Evolutionary conservation across 2,888 invertebrate species (phyloP).

Genomic region (Argyra leucocephala): DNA sequence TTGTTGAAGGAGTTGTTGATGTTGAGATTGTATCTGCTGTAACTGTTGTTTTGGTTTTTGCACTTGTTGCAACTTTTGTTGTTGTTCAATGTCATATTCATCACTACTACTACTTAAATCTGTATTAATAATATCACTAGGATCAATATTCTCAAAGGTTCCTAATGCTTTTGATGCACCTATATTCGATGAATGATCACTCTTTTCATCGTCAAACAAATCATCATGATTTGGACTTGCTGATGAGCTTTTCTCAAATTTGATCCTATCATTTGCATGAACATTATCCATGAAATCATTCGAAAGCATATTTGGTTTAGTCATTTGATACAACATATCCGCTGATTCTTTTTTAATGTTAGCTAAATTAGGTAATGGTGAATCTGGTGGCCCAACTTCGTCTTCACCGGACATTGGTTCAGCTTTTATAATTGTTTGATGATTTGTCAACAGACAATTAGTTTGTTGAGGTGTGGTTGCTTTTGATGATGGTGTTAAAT

Average conservation of each 20-base stretch:
- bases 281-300: conserved; percentile 30
- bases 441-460: conserved; percentile 20
- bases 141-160: conserved; percentile 17
- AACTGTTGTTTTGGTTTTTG: conserved; percentile 12
- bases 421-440: conserved; percentile 26
- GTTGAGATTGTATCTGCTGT: conserved; percentile 5
- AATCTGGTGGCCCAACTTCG: conserved; percentile 29
- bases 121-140: conserved; percentile 18
- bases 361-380: background rate
- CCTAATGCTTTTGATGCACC: conserved; percentile 4
- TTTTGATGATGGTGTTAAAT: conserved; percentile 30
- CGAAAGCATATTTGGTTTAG: conserved; percentile 25
- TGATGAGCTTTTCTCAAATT: conserved; percentile 27
- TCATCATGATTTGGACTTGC: conserved; percentile 24
- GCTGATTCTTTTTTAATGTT: conserved; percentile 7
- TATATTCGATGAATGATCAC: background rate
- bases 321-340: conserved; percentile 10
- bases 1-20: background rate
- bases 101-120: conserved; percentile 32
- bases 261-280: conserved; percentile 37
- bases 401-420: conserved; percentile 32
- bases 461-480: conserved; percentile 26
- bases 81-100: conserved; percentile 24
- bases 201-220: conserved; percentile 14
- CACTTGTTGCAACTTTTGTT: conserved; percentile 21